phyloP scores from a whole-genome alignment of 2,113 vertebrate species.

The Penelope pileata region DNA sequence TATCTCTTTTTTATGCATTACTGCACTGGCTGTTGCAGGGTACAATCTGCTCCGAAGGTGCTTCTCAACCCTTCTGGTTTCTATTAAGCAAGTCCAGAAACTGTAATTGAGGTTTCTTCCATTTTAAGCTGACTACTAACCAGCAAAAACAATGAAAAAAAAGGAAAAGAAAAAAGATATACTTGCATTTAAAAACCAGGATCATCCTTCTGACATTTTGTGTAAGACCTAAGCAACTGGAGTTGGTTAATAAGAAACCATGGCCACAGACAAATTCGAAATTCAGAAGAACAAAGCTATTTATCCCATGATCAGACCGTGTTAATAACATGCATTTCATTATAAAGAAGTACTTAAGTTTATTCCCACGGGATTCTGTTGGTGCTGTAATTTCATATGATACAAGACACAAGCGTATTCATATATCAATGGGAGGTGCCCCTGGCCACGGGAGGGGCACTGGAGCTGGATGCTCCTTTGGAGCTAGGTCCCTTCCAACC shows the following conservation, averaged over 20 bases:
- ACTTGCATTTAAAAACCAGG: neutral
- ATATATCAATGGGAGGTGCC: neutral
- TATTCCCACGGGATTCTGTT: neutral
- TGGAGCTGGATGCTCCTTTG: too few relatives aligned
- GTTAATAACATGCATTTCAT: neutral
- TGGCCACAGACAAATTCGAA: constrained; percentile 13
- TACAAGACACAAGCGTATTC: neutral
- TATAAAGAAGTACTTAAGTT: neutral
- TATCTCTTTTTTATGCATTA: constrained; percentile 19
- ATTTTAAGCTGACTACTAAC: neutral
- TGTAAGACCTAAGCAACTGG: neutral
- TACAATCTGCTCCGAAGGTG: neutral
- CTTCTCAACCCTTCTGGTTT: neutral
- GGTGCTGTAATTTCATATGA: neutral
- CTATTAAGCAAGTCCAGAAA: neutral
- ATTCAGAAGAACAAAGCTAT: constrained; percentile 39
- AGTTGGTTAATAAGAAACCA: neutral
- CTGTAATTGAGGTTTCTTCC: neutral
- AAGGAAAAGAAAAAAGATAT: neutral
- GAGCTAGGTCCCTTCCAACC: too few relatives aligned
- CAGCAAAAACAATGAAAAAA: neutral
- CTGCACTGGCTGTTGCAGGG: neutral
- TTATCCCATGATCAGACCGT: constrained; percentile 2
- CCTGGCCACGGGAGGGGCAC: too few relatives aligned
- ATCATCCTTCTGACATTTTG: neutral